Conservation (phyloP, 2,113 vertebrate genomes). For the Noctilio leporinus region DNA sequence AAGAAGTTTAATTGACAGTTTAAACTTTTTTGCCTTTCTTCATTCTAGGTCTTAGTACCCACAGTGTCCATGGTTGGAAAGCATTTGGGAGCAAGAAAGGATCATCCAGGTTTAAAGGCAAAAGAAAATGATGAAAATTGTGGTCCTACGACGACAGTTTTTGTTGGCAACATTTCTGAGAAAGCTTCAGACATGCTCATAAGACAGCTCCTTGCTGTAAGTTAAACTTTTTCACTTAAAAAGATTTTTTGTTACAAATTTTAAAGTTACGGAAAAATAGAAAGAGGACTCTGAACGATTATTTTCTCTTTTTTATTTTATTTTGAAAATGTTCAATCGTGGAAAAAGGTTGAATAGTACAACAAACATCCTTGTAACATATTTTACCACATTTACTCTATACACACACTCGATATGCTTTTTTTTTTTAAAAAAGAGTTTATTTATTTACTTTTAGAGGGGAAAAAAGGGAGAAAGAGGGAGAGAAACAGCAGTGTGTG, state of each 20-base stretch:
- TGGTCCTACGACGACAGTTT: conserved; percentile 97
- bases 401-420: background rate
- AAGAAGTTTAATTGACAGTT: conserved; percentile 2
- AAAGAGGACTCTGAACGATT: background rate
- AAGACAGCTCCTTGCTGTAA: conserved; percentile 95
- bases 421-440: too few relatives aligned
- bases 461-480: too few relatives aligned
- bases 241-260: background rate
- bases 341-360: background rate
- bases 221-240: conserved; percentile 55
- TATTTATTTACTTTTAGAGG: too few relatives aligned
- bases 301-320: background rate
- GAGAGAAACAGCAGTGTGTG: too few relatives aligned
- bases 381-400: background rate
- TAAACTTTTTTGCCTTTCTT: conserved; percentile 17
- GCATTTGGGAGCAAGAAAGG: conserved; percentile 89
- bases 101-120: conserved; percentile 80
- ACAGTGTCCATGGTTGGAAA: conserved; percentile 94
- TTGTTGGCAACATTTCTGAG: conserved; percentile 98
- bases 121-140: conserved; percentile 91
- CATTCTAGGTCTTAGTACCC: conserved; percentile 87
- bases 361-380: background rate
- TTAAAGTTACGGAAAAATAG: background rate
- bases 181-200: conserved; percentile 99
- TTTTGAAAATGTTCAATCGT: background rate